Evolutionary conservation across 2,113 vertebrate genomes (phyloP).

Genomic region (Neodon shergylaensis): DNA sequence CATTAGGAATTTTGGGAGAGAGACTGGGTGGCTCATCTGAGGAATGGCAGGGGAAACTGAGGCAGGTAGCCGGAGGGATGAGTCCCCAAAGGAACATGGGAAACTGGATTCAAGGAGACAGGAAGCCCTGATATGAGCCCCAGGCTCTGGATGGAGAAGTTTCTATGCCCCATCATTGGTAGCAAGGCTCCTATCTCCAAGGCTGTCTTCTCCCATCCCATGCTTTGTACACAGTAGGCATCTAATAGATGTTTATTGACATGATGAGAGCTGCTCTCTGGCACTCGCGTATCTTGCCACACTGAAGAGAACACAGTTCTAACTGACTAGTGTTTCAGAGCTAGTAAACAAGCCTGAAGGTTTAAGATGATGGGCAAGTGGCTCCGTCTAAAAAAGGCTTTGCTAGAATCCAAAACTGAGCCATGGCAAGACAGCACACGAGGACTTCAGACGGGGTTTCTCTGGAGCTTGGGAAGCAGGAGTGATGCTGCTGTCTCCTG

Average conservation of each 20-base stretch:
- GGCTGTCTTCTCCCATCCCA: background rate
- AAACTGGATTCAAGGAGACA: background rate
- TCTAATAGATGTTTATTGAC: background rate
- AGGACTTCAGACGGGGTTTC: background rate
- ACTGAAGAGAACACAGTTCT: background rate
- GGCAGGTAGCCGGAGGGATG: background rate
- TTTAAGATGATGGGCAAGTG: background rate
- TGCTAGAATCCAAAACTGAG: background rate
- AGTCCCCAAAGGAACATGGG: background rate
- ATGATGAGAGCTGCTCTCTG: background rate
- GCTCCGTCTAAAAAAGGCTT: background rate
- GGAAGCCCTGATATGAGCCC: background rate
- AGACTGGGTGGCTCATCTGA: too few relatives aligned
- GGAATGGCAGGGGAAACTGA: background rate
- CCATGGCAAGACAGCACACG: background rate
- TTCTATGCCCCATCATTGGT: background rate
- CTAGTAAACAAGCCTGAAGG: background rate
- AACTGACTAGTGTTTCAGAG: background rate
- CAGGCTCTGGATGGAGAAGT: background rate
- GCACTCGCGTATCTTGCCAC: background rate
- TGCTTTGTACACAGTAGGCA: background rate
- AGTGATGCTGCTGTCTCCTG: background rate
- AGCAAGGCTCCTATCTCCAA: fast-evolving
- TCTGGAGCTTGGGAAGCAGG: background rate
- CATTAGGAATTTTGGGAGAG: background rate